These are phyloP conservation scores for Taxidea taxus DNA, from an alignment of 2,113 vertebrate genomes.

Conservation along the genomic window DNA sequence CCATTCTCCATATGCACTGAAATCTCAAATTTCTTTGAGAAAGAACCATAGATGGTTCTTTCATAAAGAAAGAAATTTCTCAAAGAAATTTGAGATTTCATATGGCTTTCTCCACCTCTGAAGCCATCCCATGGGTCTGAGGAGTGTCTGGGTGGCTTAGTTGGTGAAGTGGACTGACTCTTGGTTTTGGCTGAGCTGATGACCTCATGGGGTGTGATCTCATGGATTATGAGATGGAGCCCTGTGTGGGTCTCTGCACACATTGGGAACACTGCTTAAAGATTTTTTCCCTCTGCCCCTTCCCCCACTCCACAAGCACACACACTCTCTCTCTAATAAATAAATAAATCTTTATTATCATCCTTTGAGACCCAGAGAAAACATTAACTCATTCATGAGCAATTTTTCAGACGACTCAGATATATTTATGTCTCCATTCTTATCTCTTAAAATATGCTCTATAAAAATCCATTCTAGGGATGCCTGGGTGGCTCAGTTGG, in stretches of 20 bases:
- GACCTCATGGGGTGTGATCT: not conserved
- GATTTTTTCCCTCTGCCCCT: not conserved
- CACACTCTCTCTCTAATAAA: not conserved
- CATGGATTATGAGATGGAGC: not conserved
- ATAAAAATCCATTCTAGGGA: not conserved
- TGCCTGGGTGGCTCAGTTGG: no score
- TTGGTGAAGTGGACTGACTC: not conserved
- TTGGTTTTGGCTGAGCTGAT: not conserved
- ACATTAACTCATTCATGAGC: not conserved
- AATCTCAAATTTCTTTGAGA: no score
- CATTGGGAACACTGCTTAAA: not conserved
- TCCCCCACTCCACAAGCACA: not conserved
- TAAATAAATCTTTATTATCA: not conserved
- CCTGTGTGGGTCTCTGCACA: not conserved
- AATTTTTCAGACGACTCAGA: not conserved
- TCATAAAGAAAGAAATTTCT: no score
- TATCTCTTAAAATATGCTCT: not conserved
- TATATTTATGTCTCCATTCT: not conserved
- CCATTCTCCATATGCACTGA: not conserved
- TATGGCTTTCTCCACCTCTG: fast-evolving
- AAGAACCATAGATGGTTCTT: no score
- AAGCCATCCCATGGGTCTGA: not conserved
- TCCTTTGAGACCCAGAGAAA: not conserved
- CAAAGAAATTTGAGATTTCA: no score
- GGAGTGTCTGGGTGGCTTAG: not conserved